phyloP scores from a whole-genome alignment of 23 tunicate genomes.

The Ascidia mentula region DNA sequence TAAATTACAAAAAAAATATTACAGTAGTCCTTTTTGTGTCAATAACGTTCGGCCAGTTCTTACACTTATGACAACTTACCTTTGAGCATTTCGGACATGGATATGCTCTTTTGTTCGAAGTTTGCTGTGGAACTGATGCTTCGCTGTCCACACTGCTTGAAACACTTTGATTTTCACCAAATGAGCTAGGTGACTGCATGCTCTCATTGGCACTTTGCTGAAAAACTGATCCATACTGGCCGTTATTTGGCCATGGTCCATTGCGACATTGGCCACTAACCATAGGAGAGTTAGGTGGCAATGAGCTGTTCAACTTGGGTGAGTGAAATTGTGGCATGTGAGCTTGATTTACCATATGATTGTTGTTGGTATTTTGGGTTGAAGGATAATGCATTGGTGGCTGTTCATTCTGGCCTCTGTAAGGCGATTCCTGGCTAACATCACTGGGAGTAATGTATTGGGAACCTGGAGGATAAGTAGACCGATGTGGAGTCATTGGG shows the following conservation, averaged over 20 bases:
- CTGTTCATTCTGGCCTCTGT: slow-evolving; percentile 1
- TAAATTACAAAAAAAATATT: no score
- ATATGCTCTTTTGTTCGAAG: background rate
- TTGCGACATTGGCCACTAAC: background rate
- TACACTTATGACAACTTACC: background rate
- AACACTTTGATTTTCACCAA: background rate
- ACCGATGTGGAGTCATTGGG: background rate
- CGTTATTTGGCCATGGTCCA: slow-evolving; percentile 8
- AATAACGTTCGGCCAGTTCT: no score
- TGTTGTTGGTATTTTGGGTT: slow-evolving; percentile 13
- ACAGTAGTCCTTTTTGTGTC: no score
- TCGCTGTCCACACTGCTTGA: background rate
- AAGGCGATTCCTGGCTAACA: background rate
- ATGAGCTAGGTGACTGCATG: background rate
- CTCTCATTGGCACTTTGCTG: background rate
- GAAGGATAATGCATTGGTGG: background rate
- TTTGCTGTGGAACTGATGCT: background rate
- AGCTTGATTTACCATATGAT: background rate
- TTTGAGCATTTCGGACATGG: slow-evolving; percentile 3
- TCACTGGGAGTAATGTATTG: background rate
- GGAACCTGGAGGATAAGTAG: background rate
- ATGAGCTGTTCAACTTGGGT: background rate
- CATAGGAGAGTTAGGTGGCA: background rate
- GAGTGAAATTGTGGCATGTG: background rate
- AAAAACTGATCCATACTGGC: background rate